Evolutionary conservation across 2,888 invertebrate genomes (phyloP), one percentile per base, ranked within the genome.

Genomic region (Calliopum simillimum): DNA sequence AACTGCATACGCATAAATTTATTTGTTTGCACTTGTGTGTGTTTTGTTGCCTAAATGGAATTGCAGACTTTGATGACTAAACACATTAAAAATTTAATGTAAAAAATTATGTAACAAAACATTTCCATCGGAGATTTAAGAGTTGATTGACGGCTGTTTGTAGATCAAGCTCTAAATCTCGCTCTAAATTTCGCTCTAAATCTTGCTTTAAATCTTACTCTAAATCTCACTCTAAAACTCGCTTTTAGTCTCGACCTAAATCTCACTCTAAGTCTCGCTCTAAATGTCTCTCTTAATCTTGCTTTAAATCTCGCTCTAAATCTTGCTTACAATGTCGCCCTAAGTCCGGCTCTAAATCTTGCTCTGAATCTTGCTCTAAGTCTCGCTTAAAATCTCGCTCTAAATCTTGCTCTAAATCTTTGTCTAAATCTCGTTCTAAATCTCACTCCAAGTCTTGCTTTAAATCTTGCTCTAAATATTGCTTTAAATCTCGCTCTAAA

Each of bases 371-470:
- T 53, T 16, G 16, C n/a, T 53, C 53, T 53, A 19, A 53, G 21
- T 53, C 53, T 16, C 12, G 21, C 12, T 53, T 21, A 19, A 19
- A 53, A 53, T 53, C 53, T 16, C 12, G 12, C n/a, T 25, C 58
- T 58, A 25, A 58, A 58, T 58, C 58, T 25, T 25, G 33, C 11
- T 58, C 33, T 58, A 23, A 58, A 58, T 58, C 58, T 25, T 21
- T 23, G n/a, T 58, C 58, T 41, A 23, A 58, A 58, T 58, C 33
- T 58, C 12, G 21, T 14, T 41, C 41, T 58, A 23, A 41, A 58
- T 58, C 53, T 53, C 21, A 53, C n/a, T 53, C 53, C 12, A n/a
- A 53, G 21, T 53, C 53, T 53, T 53, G 21, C n/a, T 53, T 21
- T 53, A 11, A 53, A 53, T 53, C 19, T 53, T 53, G 21, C n/a